phyloP scores from a whole-genome alignment of 2,113 vertebrate genomes.

The Gymnarchus niloticus region DNA sequence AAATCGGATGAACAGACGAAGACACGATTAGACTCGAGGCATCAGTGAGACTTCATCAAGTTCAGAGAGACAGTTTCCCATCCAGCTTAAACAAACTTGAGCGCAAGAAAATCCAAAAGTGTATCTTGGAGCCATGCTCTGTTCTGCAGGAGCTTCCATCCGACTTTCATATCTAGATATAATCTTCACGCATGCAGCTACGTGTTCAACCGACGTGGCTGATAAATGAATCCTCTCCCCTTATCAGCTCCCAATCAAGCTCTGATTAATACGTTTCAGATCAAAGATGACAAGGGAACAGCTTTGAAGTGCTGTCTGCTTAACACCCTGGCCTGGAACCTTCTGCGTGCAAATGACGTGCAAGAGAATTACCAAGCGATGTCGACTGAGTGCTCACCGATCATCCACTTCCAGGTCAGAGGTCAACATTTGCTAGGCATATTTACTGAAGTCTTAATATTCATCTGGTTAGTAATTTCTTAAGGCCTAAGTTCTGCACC shows the following conservation, averaged over 20 bases:
- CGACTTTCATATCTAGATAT: constrained; percentile 1
- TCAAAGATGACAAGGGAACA: constrained; percentile 46
- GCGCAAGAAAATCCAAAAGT: neutral
- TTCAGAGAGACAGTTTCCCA: neutral
- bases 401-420: neutral
- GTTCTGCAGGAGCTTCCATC: too few species aligned
- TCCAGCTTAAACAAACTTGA: neutral
- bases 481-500: too few species aligned
- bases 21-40: neutral
- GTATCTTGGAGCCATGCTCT: neutral
- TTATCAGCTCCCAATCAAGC: constrained; percentile 51
- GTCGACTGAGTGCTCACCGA: neutral
- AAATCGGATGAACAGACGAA: neutral
- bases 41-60: neutral
- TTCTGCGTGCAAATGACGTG: neutral
- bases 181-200: constrained; percentile 52
- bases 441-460: neutral
- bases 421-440: neutral
- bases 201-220: constrained; percentile 51
- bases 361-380: neutral
- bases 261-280: constrained; percentile 61
- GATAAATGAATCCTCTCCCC: constrained; percentile 55
- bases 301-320: constrained; percentile 55
- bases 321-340: constrained; percentile 35
- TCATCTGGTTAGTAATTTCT: constrained; percentile 2